Conservation (phyloP, 2,113 vertebrate species). For the Collichthys lucidus region DNA sequence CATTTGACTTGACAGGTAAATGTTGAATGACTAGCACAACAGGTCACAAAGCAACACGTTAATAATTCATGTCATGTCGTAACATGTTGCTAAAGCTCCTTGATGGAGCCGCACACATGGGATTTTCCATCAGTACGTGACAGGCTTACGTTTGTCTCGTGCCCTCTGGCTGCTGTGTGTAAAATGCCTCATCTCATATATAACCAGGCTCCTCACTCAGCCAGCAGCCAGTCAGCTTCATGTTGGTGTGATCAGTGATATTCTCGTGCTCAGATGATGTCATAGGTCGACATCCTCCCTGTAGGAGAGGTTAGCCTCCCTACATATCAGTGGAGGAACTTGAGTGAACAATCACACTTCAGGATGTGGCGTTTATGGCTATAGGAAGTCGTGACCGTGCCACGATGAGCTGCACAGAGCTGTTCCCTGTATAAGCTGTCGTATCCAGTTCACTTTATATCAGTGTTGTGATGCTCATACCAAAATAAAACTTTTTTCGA, state of each 20-base stretch:
- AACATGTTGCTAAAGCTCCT: conserved; percentile 42
- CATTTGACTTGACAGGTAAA: conserved; percentile 32
- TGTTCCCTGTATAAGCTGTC: background rate
- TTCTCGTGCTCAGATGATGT: background rate
- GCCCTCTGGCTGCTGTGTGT: conserved; percentile 7
- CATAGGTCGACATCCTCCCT: background rate
- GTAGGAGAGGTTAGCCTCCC: background rate
- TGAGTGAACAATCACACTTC: conserved; percentile 3
- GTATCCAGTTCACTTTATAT: background rate
- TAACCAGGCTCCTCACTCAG: background rate
- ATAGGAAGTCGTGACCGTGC: background rate
- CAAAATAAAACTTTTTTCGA: background rate
- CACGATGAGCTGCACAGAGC: background rate
- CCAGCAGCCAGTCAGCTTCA: background rate
- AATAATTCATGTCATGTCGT: conserved; percentile 58
- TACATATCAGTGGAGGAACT: background rate
- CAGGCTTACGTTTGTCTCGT: background rate
- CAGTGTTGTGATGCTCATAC: background rate
- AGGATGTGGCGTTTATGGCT: conserved; percentile 7
- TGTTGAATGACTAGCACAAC: conserved; percentile 50
- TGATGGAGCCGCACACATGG: background rate
- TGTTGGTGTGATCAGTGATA: background rate
- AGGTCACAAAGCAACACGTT: conserved; percentile 39
- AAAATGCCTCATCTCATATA: conserved; percentile 27
- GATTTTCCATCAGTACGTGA: conserved; percentile 21